Conservation (phyloP, 2,113 vertebrate genomes). For the Malurus elegans region DNA sequence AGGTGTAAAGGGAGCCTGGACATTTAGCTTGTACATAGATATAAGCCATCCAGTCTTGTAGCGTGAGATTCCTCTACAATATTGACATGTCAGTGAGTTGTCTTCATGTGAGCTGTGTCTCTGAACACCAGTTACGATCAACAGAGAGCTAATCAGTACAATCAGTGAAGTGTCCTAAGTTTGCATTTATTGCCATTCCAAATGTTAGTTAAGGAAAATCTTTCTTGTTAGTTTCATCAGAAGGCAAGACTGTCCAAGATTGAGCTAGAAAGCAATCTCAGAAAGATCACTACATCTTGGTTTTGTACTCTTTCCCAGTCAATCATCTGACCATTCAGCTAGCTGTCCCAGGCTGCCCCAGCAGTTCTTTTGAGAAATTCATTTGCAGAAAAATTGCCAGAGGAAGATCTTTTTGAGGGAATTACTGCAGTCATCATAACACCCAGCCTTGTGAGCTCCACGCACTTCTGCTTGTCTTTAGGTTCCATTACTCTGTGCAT, state of each 20-base stretch:
- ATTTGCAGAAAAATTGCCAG: background rate
- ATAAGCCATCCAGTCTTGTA: background rate
- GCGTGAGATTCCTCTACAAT: background rate
- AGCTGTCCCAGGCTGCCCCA: background rate
- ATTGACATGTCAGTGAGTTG: background rate
- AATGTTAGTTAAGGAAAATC: background rate
- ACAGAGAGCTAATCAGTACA: background rate
- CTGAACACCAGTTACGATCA: background rate
- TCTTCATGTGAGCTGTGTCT: background rate
- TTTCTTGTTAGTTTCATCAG: background rate
- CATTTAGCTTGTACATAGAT: background rate
- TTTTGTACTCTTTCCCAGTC: background rate
- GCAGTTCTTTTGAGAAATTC: background rate
- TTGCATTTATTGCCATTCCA: background rate
- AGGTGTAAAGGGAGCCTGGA: background rate
- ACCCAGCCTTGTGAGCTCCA: background rate
- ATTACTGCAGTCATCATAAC: background rate
- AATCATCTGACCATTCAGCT: background rate
- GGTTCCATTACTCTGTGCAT: background rate
- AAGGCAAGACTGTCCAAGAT: background rate
- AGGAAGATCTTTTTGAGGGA: slow-evolving; percentile 20
- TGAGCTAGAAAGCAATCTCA: background rate
- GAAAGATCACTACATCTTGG: background rate
- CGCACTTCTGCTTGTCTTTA: background rate
- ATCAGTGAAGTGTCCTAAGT: background rate